Conservation (phyloP, 2,888 invertebrate species). For the Chironomus riparius region DNA sequence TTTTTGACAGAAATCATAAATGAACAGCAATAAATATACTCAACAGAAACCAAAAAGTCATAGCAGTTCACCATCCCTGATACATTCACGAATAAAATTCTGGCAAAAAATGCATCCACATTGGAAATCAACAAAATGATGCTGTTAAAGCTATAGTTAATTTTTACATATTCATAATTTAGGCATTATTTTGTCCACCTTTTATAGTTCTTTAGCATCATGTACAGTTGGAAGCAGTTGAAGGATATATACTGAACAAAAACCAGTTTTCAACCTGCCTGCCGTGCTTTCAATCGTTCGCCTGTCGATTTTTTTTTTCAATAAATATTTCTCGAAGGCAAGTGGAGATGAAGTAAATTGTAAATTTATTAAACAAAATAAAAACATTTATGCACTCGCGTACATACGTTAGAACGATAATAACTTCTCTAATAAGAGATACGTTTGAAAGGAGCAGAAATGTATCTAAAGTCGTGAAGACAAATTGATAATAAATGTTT, state of each 20-base stretch:
- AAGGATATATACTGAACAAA: not conserved
- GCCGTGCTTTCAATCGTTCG: not conserved
- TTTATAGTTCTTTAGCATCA: not conserved
- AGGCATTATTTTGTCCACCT: not conserved
- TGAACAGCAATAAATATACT: too few relatives aligned
- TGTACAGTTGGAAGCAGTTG: too few relatives aligned
- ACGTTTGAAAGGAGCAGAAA: not conserved
- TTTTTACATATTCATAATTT: constrained; percentile 9
- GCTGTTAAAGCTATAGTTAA: not conserved
- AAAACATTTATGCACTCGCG: constrained; percentile 4
- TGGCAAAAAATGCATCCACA: too few relatives aligned
- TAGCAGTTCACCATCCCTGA: too few relatives aligned
- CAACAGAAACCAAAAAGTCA: too few relatives aligned
- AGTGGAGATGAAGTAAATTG: not conserved
- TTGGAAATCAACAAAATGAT: not conserved
- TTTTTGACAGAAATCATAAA: too few relatives aligned
- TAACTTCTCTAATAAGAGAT: too few relatives aligned
- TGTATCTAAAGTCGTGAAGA: not conserved
- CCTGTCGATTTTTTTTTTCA: not conserved
- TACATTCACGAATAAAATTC: too few relatives aligned
- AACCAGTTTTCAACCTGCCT: not conserved
- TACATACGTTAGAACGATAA: too few relatives aligned
- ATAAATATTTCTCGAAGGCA: constrained; percentile 17
- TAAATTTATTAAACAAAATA: not conserved
- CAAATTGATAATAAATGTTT: constrained; percentile 17